Percentiles rank a stretch among this genome's conserved stretches.
Evolutionary conservation across 92 coral and sea anemone species (phyloP).

Genomic region (Montipora capitata): DNA sequence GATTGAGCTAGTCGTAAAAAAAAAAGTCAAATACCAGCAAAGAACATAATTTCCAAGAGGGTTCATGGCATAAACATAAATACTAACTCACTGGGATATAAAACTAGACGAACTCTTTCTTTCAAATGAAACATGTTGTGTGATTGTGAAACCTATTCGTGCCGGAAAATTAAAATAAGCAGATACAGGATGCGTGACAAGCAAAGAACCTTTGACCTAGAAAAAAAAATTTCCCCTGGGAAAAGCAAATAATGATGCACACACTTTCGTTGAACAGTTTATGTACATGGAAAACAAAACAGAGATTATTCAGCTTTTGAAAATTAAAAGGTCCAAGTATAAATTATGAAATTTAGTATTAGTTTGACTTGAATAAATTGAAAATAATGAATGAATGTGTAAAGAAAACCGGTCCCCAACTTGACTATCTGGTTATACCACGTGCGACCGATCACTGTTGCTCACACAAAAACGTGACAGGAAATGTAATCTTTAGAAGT

Average conservation of each 20-base stretch:
- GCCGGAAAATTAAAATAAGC: too few relatives aligned
- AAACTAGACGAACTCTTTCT: too few relatives aligned
- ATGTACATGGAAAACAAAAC: not conserved
- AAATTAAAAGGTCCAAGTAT: not conserved
- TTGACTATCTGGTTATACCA: constrained; percentile 37
- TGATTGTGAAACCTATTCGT: too few relatives aligned
- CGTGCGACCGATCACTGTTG: constrained; percentile 36
- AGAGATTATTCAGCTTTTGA: not conserved
- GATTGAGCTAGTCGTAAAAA: too few relatives aligned
- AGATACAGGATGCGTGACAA: not conserved
- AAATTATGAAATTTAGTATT: not conserved
- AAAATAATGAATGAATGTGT: constrained; percentile 30
- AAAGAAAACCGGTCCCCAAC: constrained; percentile 34
- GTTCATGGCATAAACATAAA: not conserved
- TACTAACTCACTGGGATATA: not conserved
- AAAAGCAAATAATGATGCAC: not conserved
- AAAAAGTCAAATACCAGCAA: too few relatives aligned
- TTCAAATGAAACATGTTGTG: not conserved
- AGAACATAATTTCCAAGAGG: too few relatives aligned
- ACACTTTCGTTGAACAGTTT: not conserved
- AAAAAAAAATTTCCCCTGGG: not conserved
- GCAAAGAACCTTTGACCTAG: not conserved
- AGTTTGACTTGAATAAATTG: too few relatives aligned
- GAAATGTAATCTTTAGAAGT: not conserved
- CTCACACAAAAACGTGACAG: not conserved